Evolutionary conservation across 1,140 invertebrate genomes (phyloP).

Genomic region (Drosophila tani): DNA sequence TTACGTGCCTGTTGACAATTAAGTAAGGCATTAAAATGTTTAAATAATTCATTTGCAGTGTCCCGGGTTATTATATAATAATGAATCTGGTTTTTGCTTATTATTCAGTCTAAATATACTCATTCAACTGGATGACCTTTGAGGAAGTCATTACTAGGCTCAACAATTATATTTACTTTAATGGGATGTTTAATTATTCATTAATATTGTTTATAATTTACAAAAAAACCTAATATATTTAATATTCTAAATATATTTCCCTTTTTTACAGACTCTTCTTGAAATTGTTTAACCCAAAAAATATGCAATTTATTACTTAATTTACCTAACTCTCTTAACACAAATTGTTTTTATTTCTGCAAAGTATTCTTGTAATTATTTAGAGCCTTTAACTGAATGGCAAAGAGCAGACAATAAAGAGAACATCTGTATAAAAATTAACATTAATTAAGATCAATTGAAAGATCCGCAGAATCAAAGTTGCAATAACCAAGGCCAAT

Average conservation of each 20-base stretch:
- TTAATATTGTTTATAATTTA: too few relatives aligned
- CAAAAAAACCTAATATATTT: too few relatives aligned
- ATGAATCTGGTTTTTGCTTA: conserved; percentile 1
- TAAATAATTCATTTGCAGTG: conserved; percentile 18
- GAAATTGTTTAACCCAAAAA: too few relatives aligned
- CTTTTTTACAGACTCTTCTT: too few relatives aligned
- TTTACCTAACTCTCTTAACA: too few relatives aligned
- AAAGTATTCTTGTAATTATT: conserved; percentile 1
- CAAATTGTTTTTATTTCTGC: not conserved
- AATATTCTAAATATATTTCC: too few relatives aligned
- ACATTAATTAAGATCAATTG: conserved; percentile 72
- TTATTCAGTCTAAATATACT: not conserved
- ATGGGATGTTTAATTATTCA: not conserved
- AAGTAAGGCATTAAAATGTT: conserved; percentile 5
- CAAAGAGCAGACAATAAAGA: conserved; percentile 30
- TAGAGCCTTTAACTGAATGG: not conserved
- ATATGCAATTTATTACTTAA: too few relatives aligned
- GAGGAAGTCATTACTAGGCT: not conserved
- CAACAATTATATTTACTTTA: not conserved
- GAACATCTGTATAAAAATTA: conserved; percentile 38
- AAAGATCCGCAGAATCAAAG: conserved; percentile 48
- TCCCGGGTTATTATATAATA: not conserved
- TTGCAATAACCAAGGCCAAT: conserved; percentile 33
- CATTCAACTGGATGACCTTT: not conserved
- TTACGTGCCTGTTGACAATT: conserved; percentile 12